Evolutionary conservation across 2,888 invertebrate species (phyloP), one percentile per base, ranked within the genome.

Genomic region (Sarcophaga carnaria): DNA sequence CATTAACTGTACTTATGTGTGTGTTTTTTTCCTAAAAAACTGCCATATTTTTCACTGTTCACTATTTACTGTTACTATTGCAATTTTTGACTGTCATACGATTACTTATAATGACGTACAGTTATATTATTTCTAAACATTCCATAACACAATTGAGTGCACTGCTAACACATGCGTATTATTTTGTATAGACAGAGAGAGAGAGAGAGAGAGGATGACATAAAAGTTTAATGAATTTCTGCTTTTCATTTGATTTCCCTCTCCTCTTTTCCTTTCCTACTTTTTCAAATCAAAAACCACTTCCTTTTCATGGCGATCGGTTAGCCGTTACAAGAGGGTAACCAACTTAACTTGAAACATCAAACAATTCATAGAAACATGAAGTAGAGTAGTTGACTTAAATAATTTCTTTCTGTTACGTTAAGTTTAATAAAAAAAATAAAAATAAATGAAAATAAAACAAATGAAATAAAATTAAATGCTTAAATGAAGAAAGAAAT

Each of bases 301-400:
- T 67, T 45, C 67, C 67, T 67, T 67, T 67, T 67, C 37, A 67
- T 67, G 37, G 20, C n/a, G 17, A 45, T 20, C 11, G 8, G 3
- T 10, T 45, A 45, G 20, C 67, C 17, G 67, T 45, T 45, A 47
- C n/a, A 67, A 45, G 37, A 74, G 25, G 12, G 63, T 8, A 74
- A 54, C 11, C 60, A 63, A 62, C 59, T 70, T 4, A 80, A 27
- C 59, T 75, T 47, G 47, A 78, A 80, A 79, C 54, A 54, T 54
- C 12, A 54, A 54, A 75, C 54, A 79, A 83, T 64, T 70, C 69
- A 83, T 75, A 79, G 74, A 70, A 75, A 79, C 37, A 14, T 54
- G 14, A 4, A 14, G 12, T 54, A 12, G 14, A 14, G 12, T 54
- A 17, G 17, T 54, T 54, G 12, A 54, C 54, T 12, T 14, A 54